Percentiles rank a stretch among this genome's conserved stretches.
Conservation (phyloP, 1,140 invertebrate genomes). For the Antheraea mylitta region DNA sequence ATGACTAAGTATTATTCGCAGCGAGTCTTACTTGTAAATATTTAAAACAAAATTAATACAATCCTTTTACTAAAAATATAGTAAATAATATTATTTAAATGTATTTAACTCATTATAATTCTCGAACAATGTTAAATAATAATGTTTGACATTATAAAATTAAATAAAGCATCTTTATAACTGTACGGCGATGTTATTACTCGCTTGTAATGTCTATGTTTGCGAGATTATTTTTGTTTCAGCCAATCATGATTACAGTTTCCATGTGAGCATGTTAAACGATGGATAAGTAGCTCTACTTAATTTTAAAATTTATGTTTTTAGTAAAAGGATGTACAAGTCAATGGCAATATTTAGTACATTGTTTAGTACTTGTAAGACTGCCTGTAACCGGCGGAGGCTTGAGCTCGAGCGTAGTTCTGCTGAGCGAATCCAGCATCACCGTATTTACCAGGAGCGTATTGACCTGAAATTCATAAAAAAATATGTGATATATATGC, state of each 20-base stretch:
- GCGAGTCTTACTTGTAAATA: constrained; percentile 16
- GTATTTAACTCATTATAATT: constrained; percentile 12
- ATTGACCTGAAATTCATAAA: constrained; percentile 56
- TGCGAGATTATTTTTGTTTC: background rate
- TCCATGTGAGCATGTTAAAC: constrained; percentile 11
- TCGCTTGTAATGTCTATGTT: background rate
- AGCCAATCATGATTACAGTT: background rate
- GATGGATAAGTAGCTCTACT: constrained; percentile 20
- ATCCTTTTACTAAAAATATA: constrained; percentile 1
- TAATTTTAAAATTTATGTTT: background rate
- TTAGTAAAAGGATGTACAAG: constrained; percentile 25
- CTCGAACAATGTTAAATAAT: constrained; percentile 15
- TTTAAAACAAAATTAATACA: constrained; percentile 9
- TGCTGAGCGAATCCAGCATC: constrained; percentile 38
- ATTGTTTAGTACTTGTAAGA: constrained; percentile 56
- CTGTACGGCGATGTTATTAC: background rate
- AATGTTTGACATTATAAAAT: background rate
- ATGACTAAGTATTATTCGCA: background rate
- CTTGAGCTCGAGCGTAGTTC: constrained; percentile 47
- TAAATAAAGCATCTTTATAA: constrained; percentile 18
- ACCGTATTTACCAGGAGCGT: constrained; percentile 65
- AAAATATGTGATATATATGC: background rate
- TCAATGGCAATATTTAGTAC: constrained; percentile 4
- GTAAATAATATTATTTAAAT: constrained; percentile 7
- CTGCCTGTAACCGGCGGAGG: constrained; percentile 52